Evolutionary conservation across 2,888 invertebrate species (phyloP), one percentile per base, ranked within the genome.

Genomic region (Parnassius apollo): DNA sequence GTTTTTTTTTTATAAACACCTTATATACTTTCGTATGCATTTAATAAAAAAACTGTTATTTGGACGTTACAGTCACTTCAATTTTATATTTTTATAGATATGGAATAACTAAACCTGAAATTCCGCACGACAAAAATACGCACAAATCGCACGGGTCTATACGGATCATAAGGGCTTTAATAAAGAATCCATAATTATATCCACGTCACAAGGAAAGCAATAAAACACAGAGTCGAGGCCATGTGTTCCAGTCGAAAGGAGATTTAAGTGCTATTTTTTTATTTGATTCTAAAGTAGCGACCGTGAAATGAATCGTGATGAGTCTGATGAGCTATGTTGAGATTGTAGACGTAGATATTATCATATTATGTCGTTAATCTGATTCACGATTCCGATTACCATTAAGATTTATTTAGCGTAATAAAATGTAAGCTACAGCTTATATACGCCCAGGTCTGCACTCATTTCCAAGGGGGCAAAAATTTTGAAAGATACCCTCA

Each of bases 191-290:
- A 58, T 58, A 49, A 58, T 58, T 58, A 54, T n/a, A 12, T 18
- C 61, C 68, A 54, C 57, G 65, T 64, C 62, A 69, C 64, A 67
- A 67, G 66, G 65, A 57, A 49, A 59, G 55, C 62, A 64, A 65
- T 69, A 68, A 68, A 68, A 67, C 42, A 61, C 62, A 63, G 57
- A 50, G 52, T 9, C 1, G 52, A 35, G 67, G 70, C 73, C 72
- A 71, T 71, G 69, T 70, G 72, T 66, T 62, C 55, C 58, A 57
- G 46, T 61, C 59, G 48, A 64, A 59, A 55, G 53, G 45, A 52
- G 48, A 13, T 59, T 60, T 62, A 22, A 61, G 57, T 61, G 56
- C 50, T 25, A 56, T 50, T 42, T 52, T 52, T 61, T 35, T 61
- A 61, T 66, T 67, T 65, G 53, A 64, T 56, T 51, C 22, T 53